Conservation (phyloP, 2,888 invertebrate genomes). For the Agrotis ipsilon region DNA sequence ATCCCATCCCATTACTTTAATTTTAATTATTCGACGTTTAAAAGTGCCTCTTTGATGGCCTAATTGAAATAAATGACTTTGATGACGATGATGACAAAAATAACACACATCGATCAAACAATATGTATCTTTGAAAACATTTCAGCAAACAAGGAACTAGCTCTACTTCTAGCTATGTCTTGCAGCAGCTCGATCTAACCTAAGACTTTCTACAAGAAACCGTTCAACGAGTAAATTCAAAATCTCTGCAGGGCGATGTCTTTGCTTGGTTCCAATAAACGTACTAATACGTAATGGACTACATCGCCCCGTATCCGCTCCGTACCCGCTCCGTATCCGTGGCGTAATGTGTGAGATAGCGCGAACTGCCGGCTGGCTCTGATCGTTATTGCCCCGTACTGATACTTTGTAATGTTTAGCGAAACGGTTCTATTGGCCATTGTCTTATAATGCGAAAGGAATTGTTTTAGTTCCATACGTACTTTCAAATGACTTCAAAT, state of each 20-base stretch:
- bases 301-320: slow-evolving; percentile 9
- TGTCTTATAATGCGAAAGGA: neutral
- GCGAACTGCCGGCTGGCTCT: slow-evolving; percentile 25
- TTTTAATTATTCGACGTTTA: no score
- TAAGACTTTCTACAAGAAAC: neutral
- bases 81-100: no score
- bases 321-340: slow-evolving; percentile 4
- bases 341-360: slow-evolving; percentile 47
- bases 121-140: no score
- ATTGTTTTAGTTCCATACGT: neutral
- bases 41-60: no score
- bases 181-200: neutral
- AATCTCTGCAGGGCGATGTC: slow-evolving; percentile 18
- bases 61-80: no score
- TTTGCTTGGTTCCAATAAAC: slow-evolving; percentile 24
- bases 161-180: no score
- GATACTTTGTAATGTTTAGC: slow-evolving; percentile 37
- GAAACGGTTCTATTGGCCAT: slow-evolving; percentile 21
- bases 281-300: slow-evolving; percentile 26
- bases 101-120: no score
- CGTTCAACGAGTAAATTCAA: slow-evolving; percentile 9
- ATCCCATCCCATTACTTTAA: no score
- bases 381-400: slow-evolving; percentile 46
- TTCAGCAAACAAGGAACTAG: no score
- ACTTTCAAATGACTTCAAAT: neutral